Conservation (phyloP, 2,797 vertebrate species). For the Eidolon dupreanum region DNA sequence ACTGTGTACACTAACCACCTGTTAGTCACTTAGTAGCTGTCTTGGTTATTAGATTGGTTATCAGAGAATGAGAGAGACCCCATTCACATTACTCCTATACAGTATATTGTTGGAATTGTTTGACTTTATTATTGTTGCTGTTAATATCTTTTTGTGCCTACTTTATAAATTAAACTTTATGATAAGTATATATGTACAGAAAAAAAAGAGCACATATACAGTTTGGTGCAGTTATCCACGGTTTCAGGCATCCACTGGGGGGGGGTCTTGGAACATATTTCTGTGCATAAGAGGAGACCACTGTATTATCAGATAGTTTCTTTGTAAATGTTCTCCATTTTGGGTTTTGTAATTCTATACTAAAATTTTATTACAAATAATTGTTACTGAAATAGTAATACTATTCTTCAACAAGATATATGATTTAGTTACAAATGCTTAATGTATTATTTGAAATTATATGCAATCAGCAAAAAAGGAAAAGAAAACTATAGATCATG, state of each 20-base stretch:
- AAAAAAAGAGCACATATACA: neutral
- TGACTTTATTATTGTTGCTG: neutral
- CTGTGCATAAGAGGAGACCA: neutral
- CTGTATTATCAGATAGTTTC: neutral
- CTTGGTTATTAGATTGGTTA: neutral
- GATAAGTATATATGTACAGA: neutral
- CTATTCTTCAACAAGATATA: neutral
- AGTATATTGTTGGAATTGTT: neutral
- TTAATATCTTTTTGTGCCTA: neutral
- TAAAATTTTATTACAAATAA: conserved; percentile 3
- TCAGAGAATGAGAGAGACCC: neutral
- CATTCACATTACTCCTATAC: neutral
- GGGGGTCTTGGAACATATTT: neutral
- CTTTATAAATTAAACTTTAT: neutral
- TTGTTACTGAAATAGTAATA: conserved; percentile 8
- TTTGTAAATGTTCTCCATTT: neutral
- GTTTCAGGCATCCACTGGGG: neutral
- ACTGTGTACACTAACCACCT: neutral
- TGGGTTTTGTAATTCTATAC: neutral
- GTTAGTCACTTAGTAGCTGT: neutral
- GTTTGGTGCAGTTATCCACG: neutral
- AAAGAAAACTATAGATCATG: neutral
- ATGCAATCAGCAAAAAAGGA: conserved; percentile 27
- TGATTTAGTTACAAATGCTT: conserved; percentile 44
- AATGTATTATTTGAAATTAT: conserved; percentile 42